Base-by-base conservation (phyloP, 2,797 vertebrate genomes). In the Tenualosa thibaudeaui region DNA sequence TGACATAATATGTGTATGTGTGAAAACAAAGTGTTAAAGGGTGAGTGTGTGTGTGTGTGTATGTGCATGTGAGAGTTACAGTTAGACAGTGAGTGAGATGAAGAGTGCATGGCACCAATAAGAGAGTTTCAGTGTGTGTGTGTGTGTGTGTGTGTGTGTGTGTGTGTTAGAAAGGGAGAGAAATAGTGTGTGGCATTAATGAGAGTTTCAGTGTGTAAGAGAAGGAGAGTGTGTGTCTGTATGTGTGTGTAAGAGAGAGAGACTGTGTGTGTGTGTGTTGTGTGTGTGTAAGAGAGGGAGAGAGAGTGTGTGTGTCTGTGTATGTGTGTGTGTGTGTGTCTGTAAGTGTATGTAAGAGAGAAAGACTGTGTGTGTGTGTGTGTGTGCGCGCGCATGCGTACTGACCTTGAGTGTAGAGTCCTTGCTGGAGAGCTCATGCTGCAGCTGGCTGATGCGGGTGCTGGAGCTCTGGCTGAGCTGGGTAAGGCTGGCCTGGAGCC, bases 391-490 rank as follows among this genome's bases (percentile, higher is more conserved):
- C 37, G 65, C 13, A 2, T 71, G 3, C 4, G 13, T 71, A 12
- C 93, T 93, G 92, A 97, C 97, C 93, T 97, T 96, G 43, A 97
- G 96, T 0, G 94, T 95, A 93, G 95, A 94, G 92, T 96, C 96
- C 94, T 96, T 97, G 93, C 93, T 93, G 0, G 93, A 96, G 89
- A 97, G 95, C 93, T 97, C 96, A 92, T 96, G 96, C 92, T 96
- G 96, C 46, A 97, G 96, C 92, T 96, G 96, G 31, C 94, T 95
- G 91, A 97, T 97, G 88, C 97, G 96, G 90, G 94, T 96, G 93
- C 96, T 94, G 0, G 96, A 96, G 88, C 94, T 96, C 90, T 97
- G 95, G 0, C 95, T 94, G 82, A 97, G 95, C 90, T 96, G 96
- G 88, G 93, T 95, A 89, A 97, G 96, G 93, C 94, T 97, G 93